phyloP scores from a whole-genome alignment of 2,888 invertebrate genomes.

The Cacoxenus indagator region DNA sequence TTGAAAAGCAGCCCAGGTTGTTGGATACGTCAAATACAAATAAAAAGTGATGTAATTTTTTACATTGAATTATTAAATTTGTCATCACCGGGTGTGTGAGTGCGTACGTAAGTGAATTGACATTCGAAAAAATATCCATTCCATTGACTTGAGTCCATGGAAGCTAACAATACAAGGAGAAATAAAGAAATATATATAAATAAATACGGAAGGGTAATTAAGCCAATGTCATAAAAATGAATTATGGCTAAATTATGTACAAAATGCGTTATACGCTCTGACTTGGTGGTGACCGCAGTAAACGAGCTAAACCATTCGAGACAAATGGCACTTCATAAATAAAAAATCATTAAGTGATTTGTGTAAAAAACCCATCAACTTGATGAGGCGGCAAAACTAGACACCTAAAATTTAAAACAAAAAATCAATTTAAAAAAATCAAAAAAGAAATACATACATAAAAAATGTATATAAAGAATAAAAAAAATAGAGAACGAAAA shows the following conservation, averaged over 20 bases:
- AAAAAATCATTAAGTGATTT: conserved; percentile 49
- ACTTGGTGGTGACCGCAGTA: conserved; percentile 25
- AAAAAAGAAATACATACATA: conserved; percentile 24
- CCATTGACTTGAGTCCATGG: not conserved
- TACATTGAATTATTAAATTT: conserved; percentile 1
- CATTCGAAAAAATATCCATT: not conserved
- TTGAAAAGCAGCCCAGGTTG: too few relatives aligned
- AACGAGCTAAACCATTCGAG: conserved; percentile 39
- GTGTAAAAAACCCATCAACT: conserved; percentile 28
- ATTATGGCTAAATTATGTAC: conserved; percentile 54
- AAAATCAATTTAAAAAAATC: not conserved
- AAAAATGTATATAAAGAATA: conserved; percentile 29
- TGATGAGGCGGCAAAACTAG: conserved; percentile 28
- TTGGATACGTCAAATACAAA: not conserved
- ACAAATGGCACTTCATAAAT: conserved; percentile 57
- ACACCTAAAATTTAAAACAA: not conserved
- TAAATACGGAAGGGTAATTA: conserved; percentile 44
- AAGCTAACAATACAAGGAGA: not conserved
- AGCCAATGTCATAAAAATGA: conserved; percentile 50
- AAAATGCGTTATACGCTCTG: conserved; percentile 56
- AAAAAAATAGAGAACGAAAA: conserved; percentile 48
- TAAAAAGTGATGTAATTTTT: too few relatives aligned
- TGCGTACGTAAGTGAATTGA: conserved; percentile 3
- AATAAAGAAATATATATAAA: not conserved
- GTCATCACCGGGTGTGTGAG: not conserved